Base-by-base conservation (phyloP, 2,888 invertebrate species). In the Yponomeuta plumbellus region DNA sequence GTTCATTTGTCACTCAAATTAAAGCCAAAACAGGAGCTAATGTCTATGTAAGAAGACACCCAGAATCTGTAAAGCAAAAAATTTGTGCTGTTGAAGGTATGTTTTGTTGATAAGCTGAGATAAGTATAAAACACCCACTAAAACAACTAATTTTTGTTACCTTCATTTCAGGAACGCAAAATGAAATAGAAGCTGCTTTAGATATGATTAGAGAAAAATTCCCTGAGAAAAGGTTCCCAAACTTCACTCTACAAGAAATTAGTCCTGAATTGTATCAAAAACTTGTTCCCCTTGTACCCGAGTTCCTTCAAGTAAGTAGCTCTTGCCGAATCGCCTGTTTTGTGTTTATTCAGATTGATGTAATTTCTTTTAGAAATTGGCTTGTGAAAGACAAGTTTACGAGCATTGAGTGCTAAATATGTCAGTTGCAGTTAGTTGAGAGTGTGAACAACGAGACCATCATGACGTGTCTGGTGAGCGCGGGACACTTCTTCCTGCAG, bases 401-500 rank as follows among this genome's bases (percentile, higher is more conserved):
- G 77, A 76, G 74, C 73, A 75, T 71, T 79, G 73, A 73, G 77
- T 80, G 74, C 75, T 80, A 34, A 23, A 59, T n/a, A 26, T 20
- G 23, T n/a, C 17, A 39, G 59, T 92, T 98, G 76, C 95, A 95
- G 84, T 92, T 99, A 71, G 95, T 98, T 76, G 97, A 97, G 85
- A 97, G 96, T 64, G 96, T 98, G 66, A 96, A 97, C 82, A 97
- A 98, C 79, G 99, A 99, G 88, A 97, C 98, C 34, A 94, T 96
- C 70, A 93, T 99, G 75, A 97, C 97, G 79, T 95, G 96, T 75
- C 93, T 98, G 78, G 94, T 97, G 71, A 94, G 95, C 71, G 96
- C 97, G 66, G 95, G 96, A 61, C 97, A 98, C 83, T 92, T 99
- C 80, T 99, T 99, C 91, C 93, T 99, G 68, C 99, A 99, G 85